Percentiles rank a stretch among this genome's conserved stretches.
phyloP scores from a whole-genome alignment of 37 sponge, comb jelly and placozoan genomes.

The Theonella swinhoei region DNA sequence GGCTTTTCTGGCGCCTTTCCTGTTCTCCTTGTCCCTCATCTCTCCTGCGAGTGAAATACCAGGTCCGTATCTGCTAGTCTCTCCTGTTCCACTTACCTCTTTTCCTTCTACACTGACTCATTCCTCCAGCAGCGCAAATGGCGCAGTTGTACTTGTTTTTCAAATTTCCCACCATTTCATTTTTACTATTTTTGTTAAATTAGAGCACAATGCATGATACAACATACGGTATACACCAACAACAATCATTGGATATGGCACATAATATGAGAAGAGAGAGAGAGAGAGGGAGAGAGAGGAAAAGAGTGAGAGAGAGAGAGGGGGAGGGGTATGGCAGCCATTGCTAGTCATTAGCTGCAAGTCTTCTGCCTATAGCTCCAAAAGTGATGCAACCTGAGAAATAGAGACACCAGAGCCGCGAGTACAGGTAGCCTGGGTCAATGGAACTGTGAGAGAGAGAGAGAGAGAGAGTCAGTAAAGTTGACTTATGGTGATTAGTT shows the following conservation, averaged over 20 bases:
- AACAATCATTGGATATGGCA: not conserved
- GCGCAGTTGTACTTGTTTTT: not conserved
- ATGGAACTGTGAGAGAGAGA: conserved; percentile 24
- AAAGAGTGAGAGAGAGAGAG: not conserved
- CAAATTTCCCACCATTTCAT: not conserved
- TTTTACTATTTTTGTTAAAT: not conserved
- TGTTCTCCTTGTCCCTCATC: not conserved
- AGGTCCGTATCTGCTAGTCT: not conserved
- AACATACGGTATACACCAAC: not conserved
- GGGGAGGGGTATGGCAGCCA: not conserved
- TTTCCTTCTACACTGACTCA: too few species aligned
- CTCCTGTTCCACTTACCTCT: too few species aligned
- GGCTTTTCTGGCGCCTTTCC: not conserved
- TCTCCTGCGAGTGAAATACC: not conserved
- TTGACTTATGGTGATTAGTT: not conserved
- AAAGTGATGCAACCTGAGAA: conserved; percentile 95
- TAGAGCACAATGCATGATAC: not conserved
- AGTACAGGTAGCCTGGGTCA: conserved; percentile 71
- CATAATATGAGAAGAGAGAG: too few species aligned
- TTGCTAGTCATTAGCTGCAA: conserved; percentile 44
- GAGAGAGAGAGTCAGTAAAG: not conserved
- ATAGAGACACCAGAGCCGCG: conserved; percentile 83
- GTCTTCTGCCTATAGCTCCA: conserved; percentile 89
- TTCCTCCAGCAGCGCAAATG: too few species aligned
- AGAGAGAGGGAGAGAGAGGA: not conserved